A percentile compares a stretch with the other conserved stretches of the same genome.
Conservation (phyloP, 2,888 invertebrate species). For the Epinotia bilunana region DNA sequence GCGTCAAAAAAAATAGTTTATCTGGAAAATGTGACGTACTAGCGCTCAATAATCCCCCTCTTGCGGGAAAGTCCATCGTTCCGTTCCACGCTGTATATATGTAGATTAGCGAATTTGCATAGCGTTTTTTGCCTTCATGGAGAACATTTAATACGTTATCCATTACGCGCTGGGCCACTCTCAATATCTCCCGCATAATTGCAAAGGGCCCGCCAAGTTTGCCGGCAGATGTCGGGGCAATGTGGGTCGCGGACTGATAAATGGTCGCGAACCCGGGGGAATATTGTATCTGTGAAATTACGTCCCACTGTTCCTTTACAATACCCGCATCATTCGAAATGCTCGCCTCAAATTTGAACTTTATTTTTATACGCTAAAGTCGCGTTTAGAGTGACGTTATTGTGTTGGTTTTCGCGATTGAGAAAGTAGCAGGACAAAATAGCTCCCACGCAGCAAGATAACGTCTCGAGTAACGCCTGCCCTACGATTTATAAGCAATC, state of each 20-base stretch:
- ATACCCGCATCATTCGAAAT: not conserved
- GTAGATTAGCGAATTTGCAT: not conserved
- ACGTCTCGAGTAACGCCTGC: constrained; percentile 13
- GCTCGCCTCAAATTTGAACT: not conserved
- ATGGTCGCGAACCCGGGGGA: constrained; percentile 69
- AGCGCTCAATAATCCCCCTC: too few species aligned
- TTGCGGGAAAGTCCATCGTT: too few species aligned
- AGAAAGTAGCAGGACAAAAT: constrained; percentile 30
- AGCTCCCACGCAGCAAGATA: constrained; percentile 27
- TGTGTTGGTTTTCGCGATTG: constrained; percentile 1
- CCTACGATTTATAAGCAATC: constrained; percentile 27
- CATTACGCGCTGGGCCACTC: constrained; percentile 37
- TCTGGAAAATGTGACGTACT: too few species aligned
- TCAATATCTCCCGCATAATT: constrained; percentile 50
- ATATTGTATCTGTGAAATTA: constrained; percentile 63
- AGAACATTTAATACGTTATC: constrained; percentile 27
- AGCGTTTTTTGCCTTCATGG: constrained; percentile 13
- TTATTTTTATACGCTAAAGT: not conserved
- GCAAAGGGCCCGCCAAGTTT: constrained; percentile 51
- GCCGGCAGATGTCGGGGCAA: constrained; percentile 70
- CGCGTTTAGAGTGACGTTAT: not conserved
- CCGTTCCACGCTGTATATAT: too few species aligned
- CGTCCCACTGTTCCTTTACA: constrained; percentile 35
- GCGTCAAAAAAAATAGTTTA: too few species aligned
- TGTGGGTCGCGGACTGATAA: constrained; percentile 77